Evolutionary conservation across 2,797 vertebrate genomes (phyloP), one percentile per base, ranked within the genome.

Genomic region (Gadopsis bispinosus): DNA sequence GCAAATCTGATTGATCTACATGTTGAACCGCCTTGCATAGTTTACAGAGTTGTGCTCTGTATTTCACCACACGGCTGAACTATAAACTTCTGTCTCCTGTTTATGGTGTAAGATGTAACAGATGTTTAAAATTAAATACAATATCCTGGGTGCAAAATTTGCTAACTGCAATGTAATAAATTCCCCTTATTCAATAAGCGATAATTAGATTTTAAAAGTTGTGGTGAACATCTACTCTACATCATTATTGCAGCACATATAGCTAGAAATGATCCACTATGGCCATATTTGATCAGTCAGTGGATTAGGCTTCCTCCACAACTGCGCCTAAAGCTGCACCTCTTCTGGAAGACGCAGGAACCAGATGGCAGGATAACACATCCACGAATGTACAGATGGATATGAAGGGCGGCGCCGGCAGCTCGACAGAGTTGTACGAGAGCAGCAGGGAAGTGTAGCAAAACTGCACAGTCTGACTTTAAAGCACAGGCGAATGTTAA

Each of bases 401-500:
- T 73, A 76, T 45, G 64, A 75, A 22, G 41, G 26, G 39, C 11
- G 5, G 22, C 4, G 9, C 33, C 41, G 26, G 59, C 37, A 81
- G 47, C 59, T 70, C 5, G 6, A 11, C 53, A 35, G 45, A 69
- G 60, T 58, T n/a, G 29, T 61, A 59, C 1, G 2, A 72, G 72
- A 58, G 41, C 12, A 3, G 19, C 19, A 6, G 53, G 66, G 60
- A 69, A 33, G 51, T 35, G 69, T 48, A 56, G 67, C 70, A 51
- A 63, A 75, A 37, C 67, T 26, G 56, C 80, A 31, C 63, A 26
- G 63, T 60, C 58, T 78, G 77, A 85, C 76, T 86, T 80, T 68
- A 70, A 75, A 85, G 80, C 73, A 39, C 63, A 60, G 76, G 69
- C n/a, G 60, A 80, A 85, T 70, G 73, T 83, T 82, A 60, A 84